These are phyloP conservation scores for Elephantulus edwardii DNA, from an alignment of 2,113 vertebrate genomes.

Conservation along the genomic window DNA sequence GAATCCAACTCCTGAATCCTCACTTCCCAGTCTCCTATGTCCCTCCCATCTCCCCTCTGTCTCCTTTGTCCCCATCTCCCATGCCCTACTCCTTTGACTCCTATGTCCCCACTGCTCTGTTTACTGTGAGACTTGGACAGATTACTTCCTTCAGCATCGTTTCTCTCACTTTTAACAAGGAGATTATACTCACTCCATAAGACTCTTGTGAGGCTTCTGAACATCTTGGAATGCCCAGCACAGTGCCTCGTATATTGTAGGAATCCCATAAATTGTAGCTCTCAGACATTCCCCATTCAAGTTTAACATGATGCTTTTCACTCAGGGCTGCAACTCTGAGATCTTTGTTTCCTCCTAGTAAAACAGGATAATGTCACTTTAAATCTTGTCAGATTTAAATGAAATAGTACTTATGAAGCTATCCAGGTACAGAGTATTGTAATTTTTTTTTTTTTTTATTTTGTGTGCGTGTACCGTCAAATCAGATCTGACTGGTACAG, in stretches of 20 bases:
- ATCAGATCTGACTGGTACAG: too few species aligned
- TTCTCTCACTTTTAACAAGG: background rate
- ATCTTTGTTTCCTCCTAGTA: background rate
- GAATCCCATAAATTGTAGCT: fast-evolving
- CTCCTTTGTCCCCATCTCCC: too few species aligned
- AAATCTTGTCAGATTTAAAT: background rate
- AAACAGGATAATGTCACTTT: background rate
- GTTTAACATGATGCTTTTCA: background rate
- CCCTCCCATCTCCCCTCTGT: too few species aligned
- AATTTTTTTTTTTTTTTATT: background rate
- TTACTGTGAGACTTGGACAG: background rate
- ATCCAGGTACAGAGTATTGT: background rate
- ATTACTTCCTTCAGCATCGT: background rate
- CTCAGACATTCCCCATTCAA: background rate
- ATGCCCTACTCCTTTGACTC: background rate
- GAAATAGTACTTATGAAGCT: background rate
- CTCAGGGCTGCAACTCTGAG: background rate
- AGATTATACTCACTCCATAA: background rate
- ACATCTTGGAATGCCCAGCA: background rate
- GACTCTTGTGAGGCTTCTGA: background rate
- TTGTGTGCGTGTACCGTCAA: too few species aligned
- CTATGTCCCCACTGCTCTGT: background rate
- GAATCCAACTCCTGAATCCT: background rate
- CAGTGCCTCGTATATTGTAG: background rate
- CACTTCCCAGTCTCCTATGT: background rate